Evolutionary conservation across 1,140 invertebrate genomes (phyloP).

Genomic region (Danaus melanippus): DNA sequence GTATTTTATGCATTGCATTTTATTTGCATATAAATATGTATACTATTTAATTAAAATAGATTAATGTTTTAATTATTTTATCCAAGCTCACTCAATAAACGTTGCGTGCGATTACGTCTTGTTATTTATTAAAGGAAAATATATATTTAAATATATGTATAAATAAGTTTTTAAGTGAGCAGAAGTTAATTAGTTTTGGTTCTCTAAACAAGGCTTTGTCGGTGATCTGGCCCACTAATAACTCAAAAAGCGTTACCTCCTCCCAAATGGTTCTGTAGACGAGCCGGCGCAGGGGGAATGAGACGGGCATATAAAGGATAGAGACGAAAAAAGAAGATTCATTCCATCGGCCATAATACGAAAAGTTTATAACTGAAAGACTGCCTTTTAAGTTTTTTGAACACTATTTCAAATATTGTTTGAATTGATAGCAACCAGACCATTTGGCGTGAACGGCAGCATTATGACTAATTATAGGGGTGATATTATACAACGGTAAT

Average conservation of each 20-base stretch:
- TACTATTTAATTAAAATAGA: constrained; percentile 11
- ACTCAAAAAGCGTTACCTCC: constrained; percentile 52
- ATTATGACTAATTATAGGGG: constrained; percentile 46
- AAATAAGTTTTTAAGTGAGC: constrained; percentile 44
- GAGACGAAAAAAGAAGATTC: constrained; percentile 10
- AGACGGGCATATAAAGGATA: constrained; percentile 28
- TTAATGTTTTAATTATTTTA: background rate
- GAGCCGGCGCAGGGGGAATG: constrained; percentile 47
- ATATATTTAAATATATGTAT: too few species aligned
- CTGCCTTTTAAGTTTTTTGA: constrained; percentile 61
- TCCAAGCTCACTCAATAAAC: too few species aligned
- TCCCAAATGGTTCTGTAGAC: constrained; percentile 48
- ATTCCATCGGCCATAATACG: constrained; percentile 38
- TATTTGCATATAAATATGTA: constrained; percentile 22
- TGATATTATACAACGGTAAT: constrained; percentile 28
- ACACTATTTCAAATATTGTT: constrained; percentile 68
- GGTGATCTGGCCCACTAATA: constrained; percentile 52
- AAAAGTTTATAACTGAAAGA: constrained; percentile 56
- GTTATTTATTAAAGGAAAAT: too few species aligned
- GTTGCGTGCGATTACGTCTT: too few species aligned
- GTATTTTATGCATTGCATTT: constrained; percentile 10
- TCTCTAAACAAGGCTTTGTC: constrained; percentile 63
- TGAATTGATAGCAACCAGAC: constrained; percentile 64
- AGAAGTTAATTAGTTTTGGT: constrained; percentile 63
- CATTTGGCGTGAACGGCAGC: constrained; percentile 46